Evolutionary conservation across 2,797 vertebrate genomes (phyloP).

Genomic region (Onychomys arenicola): DNA sequence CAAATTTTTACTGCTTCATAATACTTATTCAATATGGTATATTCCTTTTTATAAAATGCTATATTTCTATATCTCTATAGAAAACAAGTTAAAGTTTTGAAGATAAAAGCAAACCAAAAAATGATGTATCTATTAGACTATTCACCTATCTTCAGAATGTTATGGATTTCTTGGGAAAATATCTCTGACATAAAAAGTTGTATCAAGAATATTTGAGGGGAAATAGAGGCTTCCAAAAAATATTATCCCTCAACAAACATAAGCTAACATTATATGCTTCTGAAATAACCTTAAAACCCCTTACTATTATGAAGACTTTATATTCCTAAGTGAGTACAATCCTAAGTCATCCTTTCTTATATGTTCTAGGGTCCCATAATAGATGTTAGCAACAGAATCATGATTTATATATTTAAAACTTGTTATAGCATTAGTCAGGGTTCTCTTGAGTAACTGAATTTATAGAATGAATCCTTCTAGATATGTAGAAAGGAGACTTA

Average conservation of each 20-base stretch:
- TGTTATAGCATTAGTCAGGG: not conserved
- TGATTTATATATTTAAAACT: conserved; percentile 6
- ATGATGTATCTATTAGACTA: not conserved
- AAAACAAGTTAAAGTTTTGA: conserved; percentile 29
- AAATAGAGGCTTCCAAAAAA: not conserved
- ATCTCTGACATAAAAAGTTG: not conserved
- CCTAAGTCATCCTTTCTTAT: not conserved
- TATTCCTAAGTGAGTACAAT: not conserved
- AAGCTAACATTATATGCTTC: conserved; percentile 30
- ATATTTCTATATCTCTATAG: not conserved
- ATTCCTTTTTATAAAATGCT: conserved; percentile 7
- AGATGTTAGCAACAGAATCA: not conserved
- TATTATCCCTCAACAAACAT: not conserved
- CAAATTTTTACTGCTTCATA: not conserved
- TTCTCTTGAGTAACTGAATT: not conserved
- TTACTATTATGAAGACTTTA: not conserved
- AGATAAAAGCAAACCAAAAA: conserved; percentile 59
- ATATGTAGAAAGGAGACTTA: not conserved
- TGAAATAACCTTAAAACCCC: conserved; percentile 22
- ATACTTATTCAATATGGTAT: conserved; percentile 21
- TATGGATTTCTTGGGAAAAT: not conserved
- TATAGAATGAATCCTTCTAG: no score
- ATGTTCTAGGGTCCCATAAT: not conserved
- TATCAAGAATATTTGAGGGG: not conserved
- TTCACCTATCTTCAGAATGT: conserved; percentile 40